phyloP scores from a whole-genome alignment of 2,797 vertebrate species.

The Diglossa cyanea region DNA sequence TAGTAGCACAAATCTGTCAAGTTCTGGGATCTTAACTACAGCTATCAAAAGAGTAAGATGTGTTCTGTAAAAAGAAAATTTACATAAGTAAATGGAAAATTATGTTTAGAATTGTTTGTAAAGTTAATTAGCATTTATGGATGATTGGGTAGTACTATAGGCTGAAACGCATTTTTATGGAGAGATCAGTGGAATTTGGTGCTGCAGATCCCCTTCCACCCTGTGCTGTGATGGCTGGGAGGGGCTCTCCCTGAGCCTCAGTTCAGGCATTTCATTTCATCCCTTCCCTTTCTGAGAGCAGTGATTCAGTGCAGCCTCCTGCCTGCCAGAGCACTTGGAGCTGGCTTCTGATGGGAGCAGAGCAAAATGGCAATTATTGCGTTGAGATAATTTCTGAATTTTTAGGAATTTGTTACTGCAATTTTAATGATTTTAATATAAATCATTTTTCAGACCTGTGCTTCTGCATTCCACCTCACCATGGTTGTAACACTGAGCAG shows the following conservation, averaged over 20 bases:
- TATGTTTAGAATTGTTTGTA: background rate
- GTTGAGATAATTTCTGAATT: background rate
- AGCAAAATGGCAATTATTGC: background rate
- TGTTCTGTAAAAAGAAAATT: background rate
- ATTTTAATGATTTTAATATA: constrained; percentile 7
- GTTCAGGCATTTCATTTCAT: background rate
- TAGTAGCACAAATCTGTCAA: background rate
- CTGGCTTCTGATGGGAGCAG: background rate
- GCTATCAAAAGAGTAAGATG: background rate
- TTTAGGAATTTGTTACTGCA: background rate
- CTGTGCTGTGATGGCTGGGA: background rate
- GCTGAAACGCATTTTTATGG: background rate
- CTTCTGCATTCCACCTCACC: background rate
- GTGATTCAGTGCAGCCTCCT: background rate
- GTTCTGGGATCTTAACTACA: background rate
- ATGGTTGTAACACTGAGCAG: background rate
- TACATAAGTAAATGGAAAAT: background rate
- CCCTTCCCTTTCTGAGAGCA: background rate
- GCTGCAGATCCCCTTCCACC: background rate
- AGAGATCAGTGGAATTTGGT: background rate
- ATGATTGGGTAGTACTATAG: background rate
- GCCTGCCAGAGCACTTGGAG: background rate
- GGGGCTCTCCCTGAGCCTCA: background rate
- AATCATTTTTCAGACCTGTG: background rate
- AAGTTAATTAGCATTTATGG: background rate